phyloP scores from a whole-genome alignment of 2,797 vertebrate genomes.

The Mormyrus hasselquistii region DNA sequence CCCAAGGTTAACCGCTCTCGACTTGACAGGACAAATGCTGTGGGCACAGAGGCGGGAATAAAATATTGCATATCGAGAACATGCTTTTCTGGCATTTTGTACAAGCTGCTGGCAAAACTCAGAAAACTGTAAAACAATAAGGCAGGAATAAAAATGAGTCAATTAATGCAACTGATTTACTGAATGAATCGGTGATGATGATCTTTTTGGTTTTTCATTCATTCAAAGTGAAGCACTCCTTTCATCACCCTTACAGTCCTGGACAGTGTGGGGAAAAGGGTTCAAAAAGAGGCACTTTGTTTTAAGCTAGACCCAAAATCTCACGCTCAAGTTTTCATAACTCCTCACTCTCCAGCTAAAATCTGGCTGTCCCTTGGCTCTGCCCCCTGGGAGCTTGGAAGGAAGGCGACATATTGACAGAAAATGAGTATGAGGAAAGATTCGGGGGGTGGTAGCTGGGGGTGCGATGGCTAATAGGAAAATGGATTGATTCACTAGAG shows the following conservation, averaged over 20 bases:
- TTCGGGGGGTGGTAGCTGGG: background rate
- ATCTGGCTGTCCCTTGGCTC: background rate
- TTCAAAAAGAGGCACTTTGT: background rate
- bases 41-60: background rate
- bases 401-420: constrained; percentile 14
- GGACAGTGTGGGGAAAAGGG: background rate
- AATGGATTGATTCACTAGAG: background rate
- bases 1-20: background rate
- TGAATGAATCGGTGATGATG: background rate
- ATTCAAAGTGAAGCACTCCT: background rate
- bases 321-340: background rate
- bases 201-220: background rate
- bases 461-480: background rate
- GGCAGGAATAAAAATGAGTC: background rate
- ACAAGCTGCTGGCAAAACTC: background rate
- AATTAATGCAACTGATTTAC: background rate
- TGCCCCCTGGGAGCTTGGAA: background rate
- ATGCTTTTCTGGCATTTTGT: background rate
- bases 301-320: background rate
- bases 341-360: background rate
- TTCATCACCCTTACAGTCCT: background rate
- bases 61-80: background rate
- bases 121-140: background rate
- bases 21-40: background rate
- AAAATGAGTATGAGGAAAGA: background rate